Evolutionary conservation across 2,113 vertebrate species (phyloP).

Genomic region (Mesocricetus auratus): DNA sequence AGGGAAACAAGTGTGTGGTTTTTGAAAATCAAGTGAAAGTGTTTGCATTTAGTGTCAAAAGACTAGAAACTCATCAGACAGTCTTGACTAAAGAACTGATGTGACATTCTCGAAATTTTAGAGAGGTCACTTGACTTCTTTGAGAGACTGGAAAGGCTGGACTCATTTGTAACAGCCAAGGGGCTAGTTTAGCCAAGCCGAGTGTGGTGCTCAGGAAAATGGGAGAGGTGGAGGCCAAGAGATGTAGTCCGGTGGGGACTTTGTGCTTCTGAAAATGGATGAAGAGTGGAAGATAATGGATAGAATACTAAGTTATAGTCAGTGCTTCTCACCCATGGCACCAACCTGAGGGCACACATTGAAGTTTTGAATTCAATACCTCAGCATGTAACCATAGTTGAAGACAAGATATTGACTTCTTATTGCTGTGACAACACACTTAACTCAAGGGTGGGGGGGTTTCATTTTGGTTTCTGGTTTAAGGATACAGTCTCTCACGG

Average conservation of each 20-base stretch:
- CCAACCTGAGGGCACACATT: neutral
- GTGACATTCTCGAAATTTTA: neutral
- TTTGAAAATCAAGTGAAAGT: neutral
- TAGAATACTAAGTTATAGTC: neutral
- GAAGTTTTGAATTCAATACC: neutral
- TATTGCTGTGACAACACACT: neutral
- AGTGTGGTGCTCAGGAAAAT: neutral
- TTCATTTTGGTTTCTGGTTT: neutral
- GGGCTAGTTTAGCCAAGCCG: neutral
- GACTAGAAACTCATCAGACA: neutral
- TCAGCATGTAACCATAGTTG: neutral
- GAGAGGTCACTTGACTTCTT: neutral
- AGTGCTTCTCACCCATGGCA: neutral
- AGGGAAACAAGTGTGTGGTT: neutral
- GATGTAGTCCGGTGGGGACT: neutral
- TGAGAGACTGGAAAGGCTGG: neutral
- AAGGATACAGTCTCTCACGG: neutral
- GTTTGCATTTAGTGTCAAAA: constrained; percentile 16
- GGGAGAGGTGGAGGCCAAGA: neutral
- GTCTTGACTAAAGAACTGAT: constrained; percentile 20
- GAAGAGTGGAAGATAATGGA: neutral
- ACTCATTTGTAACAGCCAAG: neutral
- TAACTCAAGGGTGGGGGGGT: neutral
- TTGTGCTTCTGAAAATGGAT: neutral
- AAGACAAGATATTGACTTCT: neutral